phyloP scores from a whole-genome alignment of 2,888 invertebrate species.

The Agrotis clavis region DNA sequence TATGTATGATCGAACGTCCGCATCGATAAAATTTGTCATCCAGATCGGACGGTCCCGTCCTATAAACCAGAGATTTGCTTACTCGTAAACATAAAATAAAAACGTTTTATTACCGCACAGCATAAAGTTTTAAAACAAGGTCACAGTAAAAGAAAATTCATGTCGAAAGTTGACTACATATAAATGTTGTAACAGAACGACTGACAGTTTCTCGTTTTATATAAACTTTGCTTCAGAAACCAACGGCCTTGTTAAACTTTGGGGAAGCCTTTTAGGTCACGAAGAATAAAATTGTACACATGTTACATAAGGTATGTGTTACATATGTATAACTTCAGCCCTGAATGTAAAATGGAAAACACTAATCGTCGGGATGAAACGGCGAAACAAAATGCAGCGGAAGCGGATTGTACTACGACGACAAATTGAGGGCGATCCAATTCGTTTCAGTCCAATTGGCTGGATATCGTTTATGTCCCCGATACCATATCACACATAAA shows the following conservation, averaged over 20 bases:
- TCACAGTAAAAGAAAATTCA: conserved; percentile 79
- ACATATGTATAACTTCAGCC: conserved; percentile 46
- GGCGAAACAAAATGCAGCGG: conserved; percentile 86
- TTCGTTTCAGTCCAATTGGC: conserved; percentile 91
- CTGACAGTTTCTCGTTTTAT: conserved; percentile 78
- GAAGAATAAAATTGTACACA: conserved; percentile 72
- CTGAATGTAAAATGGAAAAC: conserved; percentile 70
- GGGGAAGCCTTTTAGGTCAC: conserved; percentile 80
- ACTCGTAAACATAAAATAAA: conserved; percentile 82
- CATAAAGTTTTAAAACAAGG: conserved; percentile 81
- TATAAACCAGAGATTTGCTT: conserved; percentile 77
- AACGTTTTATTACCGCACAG: conserved; percentile 80
- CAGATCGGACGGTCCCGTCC: conserved; percentile 68
- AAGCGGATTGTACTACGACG: conserved; percentile 82
- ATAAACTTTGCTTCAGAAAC: conserved; percentile 78
- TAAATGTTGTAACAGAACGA: conserved; percentile 73
- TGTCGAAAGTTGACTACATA: conserved; percentile 76
- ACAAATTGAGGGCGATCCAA: conserved; percentile 90
- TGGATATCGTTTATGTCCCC: conserved; percentile 88
- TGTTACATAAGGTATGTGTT: conserved; percentile 49
- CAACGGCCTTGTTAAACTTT: conserved; percentile 80
- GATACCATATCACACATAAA: conserved; percentile 80
- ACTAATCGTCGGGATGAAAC: conserved; percentile 74
- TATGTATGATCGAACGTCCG: conserved; percentile 73
- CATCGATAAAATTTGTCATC: conserved; percentile 79